Evolutionary conservation across 2,797 vertebrate species (phyloP), one percentile per base, ranked within the genome.

Genomic region (Pantherophis vulpinus): DNA sequence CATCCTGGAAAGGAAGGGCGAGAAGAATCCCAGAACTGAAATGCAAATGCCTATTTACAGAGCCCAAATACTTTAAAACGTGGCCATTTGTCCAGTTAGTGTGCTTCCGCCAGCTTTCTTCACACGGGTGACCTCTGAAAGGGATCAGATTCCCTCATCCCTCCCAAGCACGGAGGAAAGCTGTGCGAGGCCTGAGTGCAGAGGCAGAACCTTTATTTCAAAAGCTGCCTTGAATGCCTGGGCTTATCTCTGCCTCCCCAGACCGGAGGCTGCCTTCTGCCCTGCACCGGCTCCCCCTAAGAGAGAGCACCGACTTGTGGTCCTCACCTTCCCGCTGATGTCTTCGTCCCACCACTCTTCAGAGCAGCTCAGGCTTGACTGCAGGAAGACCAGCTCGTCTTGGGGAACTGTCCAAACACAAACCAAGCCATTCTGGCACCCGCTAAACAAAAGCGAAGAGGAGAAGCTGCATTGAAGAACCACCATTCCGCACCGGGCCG

Each of bases 401-500:
- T 99, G 98, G 61, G 99, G 99, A 95, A 99, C 97, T 0, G 98
- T 98, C 99, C 99, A 99, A 94, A 99, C 98, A 47, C 98, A 98
- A 20, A 99, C 98, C 91, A 99, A 98, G 42, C 99, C 99, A 93
- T 97, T 99, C 97, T 99, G 99, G 96, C 99, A 99, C 87, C 99
- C 99, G 94, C 99, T 99, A 96, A 74, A 96, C 97, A 55, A 29
- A 93, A 90, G 66, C 42, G 59, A 89, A 94, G 23, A 94, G 88
- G 23, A 94, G 88, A 91, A 95, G 87, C 47, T 55, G 58, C 2
- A 7, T 4, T 61, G 79, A 74, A 58, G 54, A 18, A 2, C 16
- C 0, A 1, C 91, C 20, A 3, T 20, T 13, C 87, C 87, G 25
- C 74, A 88, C 86, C 5, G 54, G 93, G 94, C 25, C 23, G 47